Percentiles rank a stretch among this genome's conserved stretches.
phyloP scores from a whole-genome alignment of 1,140 invertebrate species.

The Rhopalosiphum padi region DNA sequence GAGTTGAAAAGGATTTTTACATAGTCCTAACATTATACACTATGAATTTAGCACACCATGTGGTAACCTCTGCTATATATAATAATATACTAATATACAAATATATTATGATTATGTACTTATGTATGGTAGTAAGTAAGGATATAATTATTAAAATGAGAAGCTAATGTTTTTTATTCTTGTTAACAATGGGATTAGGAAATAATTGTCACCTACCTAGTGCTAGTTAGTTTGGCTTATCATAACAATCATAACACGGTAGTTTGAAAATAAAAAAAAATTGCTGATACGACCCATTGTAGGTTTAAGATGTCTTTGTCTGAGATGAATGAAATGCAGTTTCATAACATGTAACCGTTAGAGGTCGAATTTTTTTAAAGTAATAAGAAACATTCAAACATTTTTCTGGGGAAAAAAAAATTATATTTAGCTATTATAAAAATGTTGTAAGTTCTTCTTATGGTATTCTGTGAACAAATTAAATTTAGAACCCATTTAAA shows the following conservation, averaged over 20 bases:
- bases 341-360: neutral
- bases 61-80: neutral
- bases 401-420: too few relatives aligned
- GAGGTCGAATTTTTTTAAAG: too few relatives aligned
- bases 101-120: too few relatives aligned
- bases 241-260: neutral
- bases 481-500: neutral
- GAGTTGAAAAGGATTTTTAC: neutral
- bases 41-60: neutral
- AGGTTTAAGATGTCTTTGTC: too few relatives aligned
- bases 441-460: too few relatives aligned
- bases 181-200: neutral
- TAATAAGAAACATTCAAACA: too few relatives aligned
- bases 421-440: too few relatives aligned
- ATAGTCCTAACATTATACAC: neutral
- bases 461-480: neutral
- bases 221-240: neutral
- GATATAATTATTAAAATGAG: neutral
- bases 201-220: neutral
- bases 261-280: neutral
- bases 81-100: too few relatives aligned
- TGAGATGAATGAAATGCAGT: neutral
- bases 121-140: too few relatives aligned
- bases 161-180: neutral
- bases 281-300: too few relatives aligned